phyloP scores from a whole-genome alignment of 2,797 vertebrate species.

The Periparus ater region DNA sequence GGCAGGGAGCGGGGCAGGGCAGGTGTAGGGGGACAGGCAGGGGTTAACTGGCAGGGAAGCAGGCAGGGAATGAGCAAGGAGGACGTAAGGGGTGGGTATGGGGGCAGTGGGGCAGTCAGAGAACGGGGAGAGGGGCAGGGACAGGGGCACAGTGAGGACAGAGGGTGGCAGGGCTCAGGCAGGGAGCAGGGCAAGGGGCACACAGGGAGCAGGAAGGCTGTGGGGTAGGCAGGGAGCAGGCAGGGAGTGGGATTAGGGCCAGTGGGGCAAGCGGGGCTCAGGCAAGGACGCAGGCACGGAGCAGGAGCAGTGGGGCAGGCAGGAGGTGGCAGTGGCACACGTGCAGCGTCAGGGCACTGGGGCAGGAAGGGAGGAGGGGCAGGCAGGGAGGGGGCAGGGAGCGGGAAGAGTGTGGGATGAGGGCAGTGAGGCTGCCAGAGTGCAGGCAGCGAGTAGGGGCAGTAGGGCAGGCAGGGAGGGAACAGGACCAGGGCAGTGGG shows the following conservation, averaged over 20 bases:
- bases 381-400: neutral
- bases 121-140: too few species aligned
- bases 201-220: neutral
- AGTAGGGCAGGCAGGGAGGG: neutral
- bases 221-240: neutral
- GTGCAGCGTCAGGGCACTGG: neutral
- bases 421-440: neutral
- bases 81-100: neutral
- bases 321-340: too few species aligned
- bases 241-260: neutral
- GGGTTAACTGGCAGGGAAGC: neutral
- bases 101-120: neutral
- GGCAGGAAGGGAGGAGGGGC: neutral
- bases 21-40: neutral
- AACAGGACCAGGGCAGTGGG: neutral
- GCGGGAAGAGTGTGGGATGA: neutral
- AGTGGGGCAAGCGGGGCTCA: too few species aligned
- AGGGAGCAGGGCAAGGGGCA: neutral
- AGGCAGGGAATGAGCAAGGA: neutral
- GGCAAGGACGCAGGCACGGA: too few species aligned
- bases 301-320: neutral
- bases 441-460: neutral
- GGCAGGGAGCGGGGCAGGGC: neutral
- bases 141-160: neutral
- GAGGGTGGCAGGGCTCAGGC: neutral